These are phyloP conservation scores for Mallotus villosus DNA, from an alignment of 2,797 vertebrate species.

Conservation along the genomic window DNA sequence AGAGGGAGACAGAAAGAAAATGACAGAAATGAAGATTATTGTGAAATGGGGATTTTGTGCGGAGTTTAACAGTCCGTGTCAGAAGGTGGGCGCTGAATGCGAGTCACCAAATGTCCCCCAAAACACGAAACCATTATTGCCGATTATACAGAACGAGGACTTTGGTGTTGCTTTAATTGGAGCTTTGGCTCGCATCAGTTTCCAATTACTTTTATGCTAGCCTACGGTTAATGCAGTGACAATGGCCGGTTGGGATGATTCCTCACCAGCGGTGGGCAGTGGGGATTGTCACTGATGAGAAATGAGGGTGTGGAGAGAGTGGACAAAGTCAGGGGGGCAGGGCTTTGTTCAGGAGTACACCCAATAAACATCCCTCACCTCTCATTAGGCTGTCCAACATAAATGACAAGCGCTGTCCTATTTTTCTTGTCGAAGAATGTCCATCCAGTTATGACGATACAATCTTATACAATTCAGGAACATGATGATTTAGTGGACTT, in stretches of 20 bases:
- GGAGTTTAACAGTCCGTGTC: conserved; percentile 72
- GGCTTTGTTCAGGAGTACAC: too few relatives aligned
- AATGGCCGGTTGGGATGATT: conserved; percentile 67
- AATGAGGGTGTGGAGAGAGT: conserved; percentile 3
- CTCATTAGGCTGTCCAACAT: too few relatives aligned
- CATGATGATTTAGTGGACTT: not conserved
- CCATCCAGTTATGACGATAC: not conserved
- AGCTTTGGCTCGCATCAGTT: conserved; percentile 77
- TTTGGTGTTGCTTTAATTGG: conserved; percentile 80
- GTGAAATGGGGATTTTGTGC: conserved; percentile 68
- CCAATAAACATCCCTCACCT: too few relatives aligned
- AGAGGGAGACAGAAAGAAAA: conserved; percentile 72
- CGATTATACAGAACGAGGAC: conserved; percentile 77
- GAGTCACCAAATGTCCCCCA: conserved; percentile 71
- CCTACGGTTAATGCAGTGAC: conserved; percentile 79
- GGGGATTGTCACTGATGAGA: conserved; percentile 42
- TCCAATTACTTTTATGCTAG: conserved; percentile 85
- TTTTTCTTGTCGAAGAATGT: not conserved
- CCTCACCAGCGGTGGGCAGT: conserved; percentile 54
- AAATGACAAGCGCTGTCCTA: too few relatives aligned
- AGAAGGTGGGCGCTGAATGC: conserved; percentile 75
- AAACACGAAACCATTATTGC: conserved; percentile 80
- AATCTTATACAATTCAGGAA: not conserved
- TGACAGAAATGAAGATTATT: conserved; percentile 76
- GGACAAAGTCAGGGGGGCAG: not conserved